Percentiles rank a stretch among this genome's conserved stretches.
Conservation (phyloP, 23 tunicate species). For the Phallusia fumigata region DNA sequence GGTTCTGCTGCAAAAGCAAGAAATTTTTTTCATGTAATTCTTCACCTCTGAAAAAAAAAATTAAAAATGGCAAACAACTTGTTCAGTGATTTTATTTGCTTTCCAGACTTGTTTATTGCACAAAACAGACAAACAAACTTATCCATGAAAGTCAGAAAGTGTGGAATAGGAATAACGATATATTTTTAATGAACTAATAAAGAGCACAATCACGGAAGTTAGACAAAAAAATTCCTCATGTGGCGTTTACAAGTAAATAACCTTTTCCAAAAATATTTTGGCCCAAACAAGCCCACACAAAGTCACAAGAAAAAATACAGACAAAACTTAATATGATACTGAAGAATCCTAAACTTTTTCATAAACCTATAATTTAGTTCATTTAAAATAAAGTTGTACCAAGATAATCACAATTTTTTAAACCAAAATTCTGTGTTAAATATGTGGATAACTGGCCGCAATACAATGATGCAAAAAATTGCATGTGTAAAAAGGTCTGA, state of each 20-base stretch:
- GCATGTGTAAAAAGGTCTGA: neutral
- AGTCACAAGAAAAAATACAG: no score
- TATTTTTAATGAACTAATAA: neutral
- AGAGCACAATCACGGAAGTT: neutral
- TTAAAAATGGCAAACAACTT: no score
- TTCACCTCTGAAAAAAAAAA: no score
- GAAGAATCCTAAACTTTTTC: no score
- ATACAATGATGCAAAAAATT: neutral
- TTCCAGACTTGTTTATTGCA: neutral
- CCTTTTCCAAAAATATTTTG: neutral
- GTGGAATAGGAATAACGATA: neutral
- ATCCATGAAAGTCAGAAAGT: neutral
- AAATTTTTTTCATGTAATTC: no score
- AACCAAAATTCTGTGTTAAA: no score
- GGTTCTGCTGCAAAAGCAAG: no score
- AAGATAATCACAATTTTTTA: no score
- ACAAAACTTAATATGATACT: no score
- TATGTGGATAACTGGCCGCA: neutral
- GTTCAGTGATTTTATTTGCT: neutral
- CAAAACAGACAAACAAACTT: neutral
- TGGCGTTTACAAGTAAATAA: neutral
- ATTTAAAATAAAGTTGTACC: no score
- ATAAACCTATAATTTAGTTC: no score
- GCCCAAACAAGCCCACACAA: no score
- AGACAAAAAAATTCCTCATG: neutral